Evolutionary conservation across 2,113 vertebrate genomes (phyloP).

Genomic region (Tapirus terrestris): DNA sequence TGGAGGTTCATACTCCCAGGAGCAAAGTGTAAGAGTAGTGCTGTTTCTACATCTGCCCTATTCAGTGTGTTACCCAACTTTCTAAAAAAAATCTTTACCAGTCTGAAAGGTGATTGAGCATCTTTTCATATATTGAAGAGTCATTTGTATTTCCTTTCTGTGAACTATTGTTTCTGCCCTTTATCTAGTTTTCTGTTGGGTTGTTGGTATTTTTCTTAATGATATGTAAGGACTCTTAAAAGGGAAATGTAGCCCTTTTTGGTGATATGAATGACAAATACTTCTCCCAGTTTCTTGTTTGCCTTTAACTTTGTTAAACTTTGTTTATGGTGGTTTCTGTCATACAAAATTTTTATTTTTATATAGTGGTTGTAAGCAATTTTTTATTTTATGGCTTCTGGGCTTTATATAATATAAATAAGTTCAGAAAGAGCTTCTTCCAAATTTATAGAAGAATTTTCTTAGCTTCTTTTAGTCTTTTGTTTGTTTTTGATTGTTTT

Average conservation of each 20-base stretch:
- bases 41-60: background rate
- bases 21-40: background rate
- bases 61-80: background rate
- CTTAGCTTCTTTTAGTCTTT: background rate
- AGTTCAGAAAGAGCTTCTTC: background rate
- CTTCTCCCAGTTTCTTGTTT: background rate
- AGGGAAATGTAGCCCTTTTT: background rate
- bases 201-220: slow-evolving; percentile 39
- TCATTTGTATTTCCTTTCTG: background rate
- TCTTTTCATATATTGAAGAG: background rate
- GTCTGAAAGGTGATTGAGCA: background rate
- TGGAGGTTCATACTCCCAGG: background rate
- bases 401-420: background rate
- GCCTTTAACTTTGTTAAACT: slow-evolving; percentile 34
- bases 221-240: background rate
- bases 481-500: background rate
- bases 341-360: background rate
- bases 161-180: background rate
- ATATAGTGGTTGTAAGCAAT: background rate
- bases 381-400: background rate
- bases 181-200: background rate
- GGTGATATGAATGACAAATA: background rate
- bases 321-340: slow-evolving; percentile 5
- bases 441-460: slow-evolving; percentile 26
- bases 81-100: background rate